Evolutionary conservation across 1,140 invertebrate genomes (phyloP).

Genomic region (Cylas formicarius): DNA sequence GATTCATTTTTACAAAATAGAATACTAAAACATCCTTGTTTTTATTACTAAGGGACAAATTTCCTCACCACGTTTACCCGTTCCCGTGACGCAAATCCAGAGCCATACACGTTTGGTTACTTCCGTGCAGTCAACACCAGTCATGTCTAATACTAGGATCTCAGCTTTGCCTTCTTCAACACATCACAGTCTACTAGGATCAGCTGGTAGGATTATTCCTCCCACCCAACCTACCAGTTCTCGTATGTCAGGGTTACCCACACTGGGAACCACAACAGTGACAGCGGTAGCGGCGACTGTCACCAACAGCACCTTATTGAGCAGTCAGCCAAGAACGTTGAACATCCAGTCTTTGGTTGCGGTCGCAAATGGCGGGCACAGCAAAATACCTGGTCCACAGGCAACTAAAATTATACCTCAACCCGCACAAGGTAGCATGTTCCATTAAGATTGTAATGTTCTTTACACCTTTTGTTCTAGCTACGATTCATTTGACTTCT

Average conservation of each 20-base stretch:
- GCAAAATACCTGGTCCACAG: conserved; percentile 29
- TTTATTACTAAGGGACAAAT: conserved; percentile 30
- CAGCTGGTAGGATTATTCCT: conserved; percentile 27
- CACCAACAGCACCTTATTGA: conserved; percentile 12
- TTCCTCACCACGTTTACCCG: conserved; percentile 33
- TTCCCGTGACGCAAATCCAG: conserved; percentile 31
- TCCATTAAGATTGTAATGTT: neutral
- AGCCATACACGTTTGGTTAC: conserved; percentile 29
- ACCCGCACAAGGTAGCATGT: conserved; percentile 33
- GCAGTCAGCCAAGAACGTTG: conserved; percentile 28
- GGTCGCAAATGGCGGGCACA: conserved; percentile 31
- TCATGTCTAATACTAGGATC: conserved; percentile 32
- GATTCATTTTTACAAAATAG: neutral
- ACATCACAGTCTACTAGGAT: conserved; percentile 22
- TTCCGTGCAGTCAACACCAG: conserved; percentile 28
- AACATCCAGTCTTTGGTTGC: conserved; percentile 34
- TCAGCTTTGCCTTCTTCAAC: conserved; percentile 30
- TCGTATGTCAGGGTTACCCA: conserved; percentile 29
- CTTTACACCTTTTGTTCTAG: conserved; percentile 23
- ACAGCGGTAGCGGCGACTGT: conserved; percentile 5
- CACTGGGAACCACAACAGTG: conserved; percentile 20
- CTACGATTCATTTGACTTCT: conserved; percentile 36
- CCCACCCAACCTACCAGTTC: conserved; percentile 31
- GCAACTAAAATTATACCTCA: conserved; percentile 37
- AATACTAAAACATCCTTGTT: conserved; percentile 6